These are phyloP conservation scores for Gymnoscopelus microlampas DNA, from an alignment of 2,797 vertebrate species.

Conservation along the genomic window DNA sequence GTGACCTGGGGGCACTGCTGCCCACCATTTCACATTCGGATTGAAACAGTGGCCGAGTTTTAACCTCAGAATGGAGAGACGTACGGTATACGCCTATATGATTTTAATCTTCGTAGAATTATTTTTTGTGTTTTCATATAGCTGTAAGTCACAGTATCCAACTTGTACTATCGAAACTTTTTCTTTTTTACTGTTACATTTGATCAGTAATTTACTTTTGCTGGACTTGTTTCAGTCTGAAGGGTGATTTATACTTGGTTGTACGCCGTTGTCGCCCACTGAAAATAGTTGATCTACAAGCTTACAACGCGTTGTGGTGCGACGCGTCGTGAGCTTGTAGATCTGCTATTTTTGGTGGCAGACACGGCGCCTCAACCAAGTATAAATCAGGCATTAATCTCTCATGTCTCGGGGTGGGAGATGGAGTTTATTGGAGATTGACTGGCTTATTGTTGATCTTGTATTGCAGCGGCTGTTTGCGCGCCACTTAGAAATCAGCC, in stretches of 20 bases:
- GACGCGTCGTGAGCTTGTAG: too few species aligned
- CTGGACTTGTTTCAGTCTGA: slow-evolving; percentile 27
- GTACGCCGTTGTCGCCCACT: too few species aligned
- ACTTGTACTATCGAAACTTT: slow-evolving; percentile 9
- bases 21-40: slow-evolving; percentile 33
- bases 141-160: neutral
- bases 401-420: slow-evolving; percentile 25
- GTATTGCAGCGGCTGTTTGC: slow-evolving; percentile 49
- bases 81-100: neutral
- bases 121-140: neutral
- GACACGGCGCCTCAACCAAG: too few species aligned
- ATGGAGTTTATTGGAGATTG: slow-evolving; percentile 25
- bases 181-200: neutral
- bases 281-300: too few species aligned
- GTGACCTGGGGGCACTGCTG: slow-evolving; percentile 51
- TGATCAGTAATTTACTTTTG: slow-evolving; percentile 24
- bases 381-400: slow-evolving; percentile 7
- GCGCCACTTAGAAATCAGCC: slow-evolving; percentile 57
- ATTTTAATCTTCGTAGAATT: neutral
- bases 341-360: too few species aligned
- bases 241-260: too few species aligned
- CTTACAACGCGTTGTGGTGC: too few species aligned
- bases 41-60: slow-evolving; percentile 33
- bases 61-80: slow-evolving; percentile 25
- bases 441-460: slow-evolving; percentile 52